phyloP scores from a whole-genome alignment of 2,113 vertebrate species.

The Corythoichthys haematopterus region DNA sequence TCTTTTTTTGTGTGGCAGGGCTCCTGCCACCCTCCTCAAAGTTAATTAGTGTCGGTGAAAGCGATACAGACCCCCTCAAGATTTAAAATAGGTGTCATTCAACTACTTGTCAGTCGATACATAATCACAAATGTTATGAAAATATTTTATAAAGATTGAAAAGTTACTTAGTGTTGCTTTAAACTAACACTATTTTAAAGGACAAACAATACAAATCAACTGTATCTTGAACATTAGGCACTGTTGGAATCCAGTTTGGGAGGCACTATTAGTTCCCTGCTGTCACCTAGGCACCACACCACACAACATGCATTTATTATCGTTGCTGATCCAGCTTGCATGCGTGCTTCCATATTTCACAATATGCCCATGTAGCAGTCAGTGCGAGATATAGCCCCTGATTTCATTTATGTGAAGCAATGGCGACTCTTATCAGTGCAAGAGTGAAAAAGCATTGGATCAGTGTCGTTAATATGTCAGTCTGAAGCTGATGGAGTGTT shows the following conservation, averaged over 20 bases:
- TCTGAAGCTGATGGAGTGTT: slow-evolving; percentile 42
- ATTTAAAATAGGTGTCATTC: no score
- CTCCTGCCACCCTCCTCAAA: no score
- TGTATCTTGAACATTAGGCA: slow-evolving; percentile 31
- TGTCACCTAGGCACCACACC: slow-evolving; percentile 28
- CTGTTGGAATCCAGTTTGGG: slow-evolving; percentile 57
- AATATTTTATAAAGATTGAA: no score
- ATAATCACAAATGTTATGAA: no score
- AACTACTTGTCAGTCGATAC: no score
- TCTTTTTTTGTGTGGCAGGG: no score
- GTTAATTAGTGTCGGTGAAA: no score
- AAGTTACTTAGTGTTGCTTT: no score
- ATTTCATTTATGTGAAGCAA: slow-evolving; percentile 60
- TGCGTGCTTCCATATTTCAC: slow-evolving; percentile 55
- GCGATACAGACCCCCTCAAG: no score
- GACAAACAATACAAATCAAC: no score
- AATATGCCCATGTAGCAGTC: slow-evolving; percentile 41
- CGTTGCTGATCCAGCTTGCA: slow-evolving; percentile 35
- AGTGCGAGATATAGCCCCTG: slow-evolving; percentile 53
- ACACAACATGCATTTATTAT: slow-evolving; percentile 13
- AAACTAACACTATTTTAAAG: no score
- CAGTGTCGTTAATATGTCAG: slow-evolving; percentile 44
- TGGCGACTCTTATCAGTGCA: slow-evolving; percentile 49
- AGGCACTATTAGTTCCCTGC: slow-evolving; percentile 55
- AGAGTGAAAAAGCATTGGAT: slow-evolving; percentile 54